Conservation (phyloP, 2,113 vertebrate genomes). For the Kryptolebias marmoratus region DNA sequence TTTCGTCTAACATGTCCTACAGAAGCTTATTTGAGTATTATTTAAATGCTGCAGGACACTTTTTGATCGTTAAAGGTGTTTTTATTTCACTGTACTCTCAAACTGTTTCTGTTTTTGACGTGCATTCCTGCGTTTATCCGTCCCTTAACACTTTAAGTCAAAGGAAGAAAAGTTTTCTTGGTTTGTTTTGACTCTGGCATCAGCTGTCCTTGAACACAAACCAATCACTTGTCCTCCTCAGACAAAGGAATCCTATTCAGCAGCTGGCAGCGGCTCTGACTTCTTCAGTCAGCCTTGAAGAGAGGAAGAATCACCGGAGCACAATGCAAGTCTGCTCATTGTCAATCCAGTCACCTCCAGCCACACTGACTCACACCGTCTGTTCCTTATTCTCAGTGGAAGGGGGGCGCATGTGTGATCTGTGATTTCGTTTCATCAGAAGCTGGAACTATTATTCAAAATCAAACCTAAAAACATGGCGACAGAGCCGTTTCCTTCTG, state of each 20-base stretch:
- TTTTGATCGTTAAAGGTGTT: background rate
- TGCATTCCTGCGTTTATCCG: background rate
- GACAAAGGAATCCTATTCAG: constrained; percentile 37
- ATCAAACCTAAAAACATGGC: background rate
- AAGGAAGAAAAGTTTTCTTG: constrained; percentile 16
- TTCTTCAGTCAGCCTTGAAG: constrained; percentile 50
- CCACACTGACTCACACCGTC: constrained; percentile 31
- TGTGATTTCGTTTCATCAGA: constrained; percentile 1
- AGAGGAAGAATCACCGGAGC: constrained; percentile 35
- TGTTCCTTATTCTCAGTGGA: constrained; percentile 6
- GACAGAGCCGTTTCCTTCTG: background rate
- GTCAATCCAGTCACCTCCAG: constrained; percentile 49
- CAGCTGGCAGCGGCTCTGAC: constrained; percentile 17
- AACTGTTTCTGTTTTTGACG: background rate
- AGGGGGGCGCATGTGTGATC: background rate
- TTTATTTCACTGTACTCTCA: background rate
- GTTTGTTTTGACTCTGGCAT: constrained; percentile 20
- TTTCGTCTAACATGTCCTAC: too few species aligned
- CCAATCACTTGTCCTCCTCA: constrained; percentile 12
- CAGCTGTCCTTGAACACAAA: constrained; percentile 38
- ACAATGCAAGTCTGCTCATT: constrained; percentile 50
- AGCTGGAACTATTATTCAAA: background rate
- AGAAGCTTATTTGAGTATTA: too few species aligned
- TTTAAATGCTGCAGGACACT: background rate
- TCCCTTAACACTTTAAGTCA: constrained; percentile 2